Percentiles rank a stretch among this genome's conserved stretches.
These are phyloP conservation scores for Megalonaias nervosa DNA, from an alignment of 1,140 invertebrate genomes.

Conservation along the genomic window DNA sequence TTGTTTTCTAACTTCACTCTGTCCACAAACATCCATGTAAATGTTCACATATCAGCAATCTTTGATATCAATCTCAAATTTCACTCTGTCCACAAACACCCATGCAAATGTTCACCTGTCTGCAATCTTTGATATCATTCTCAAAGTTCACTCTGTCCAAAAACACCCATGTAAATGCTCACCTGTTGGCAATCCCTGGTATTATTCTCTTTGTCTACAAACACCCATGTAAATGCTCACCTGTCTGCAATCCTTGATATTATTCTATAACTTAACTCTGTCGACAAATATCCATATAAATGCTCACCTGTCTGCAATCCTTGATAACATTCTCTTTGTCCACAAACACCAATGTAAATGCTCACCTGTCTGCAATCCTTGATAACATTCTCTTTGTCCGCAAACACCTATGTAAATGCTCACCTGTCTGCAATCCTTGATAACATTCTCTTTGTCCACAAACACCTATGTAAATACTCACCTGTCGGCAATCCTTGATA, in stretches of 20 bases:
- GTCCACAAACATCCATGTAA: too few species aligned
- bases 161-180: not conserved
- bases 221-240: conserved; percentile 38
- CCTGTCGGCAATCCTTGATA: conserved; percentile 66
- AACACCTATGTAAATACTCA: conserved; percentile 10
- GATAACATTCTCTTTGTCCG: conserved; percentile 61
- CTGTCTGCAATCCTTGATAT: conserved; percentile 65
- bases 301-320: conserved; percentile 62
- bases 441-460: conserved; percentile 59
- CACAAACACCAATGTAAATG: too few species aligned
- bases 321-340: conserved; percentile 11
- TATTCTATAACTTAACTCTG: conserved; percentile 61
- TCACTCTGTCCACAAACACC: conserved; percentile 53
- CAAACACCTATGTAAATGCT: not conserved
- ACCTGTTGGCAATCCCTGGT: conserved; percentile 67
- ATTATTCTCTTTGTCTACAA: conserved; percentile 61
- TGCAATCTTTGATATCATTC: conserved; percentile 60
- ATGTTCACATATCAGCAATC: conserved; percentile 63
- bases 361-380: conserved; percentile 65
- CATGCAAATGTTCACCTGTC: conserved; percentile 50
- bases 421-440: conserved; percentile 67
- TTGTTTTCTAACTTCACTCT: too few species aligned
- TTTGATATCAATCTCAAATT: conserved; percentile 60
- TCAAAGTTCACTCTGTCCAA: conserved; percentile 54
- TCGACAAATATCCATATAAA: conserved; percentile 33